Base-by-base conservation (phyloP, 2,797 vertebrate species). In the Cuculus canorus region DNA sequence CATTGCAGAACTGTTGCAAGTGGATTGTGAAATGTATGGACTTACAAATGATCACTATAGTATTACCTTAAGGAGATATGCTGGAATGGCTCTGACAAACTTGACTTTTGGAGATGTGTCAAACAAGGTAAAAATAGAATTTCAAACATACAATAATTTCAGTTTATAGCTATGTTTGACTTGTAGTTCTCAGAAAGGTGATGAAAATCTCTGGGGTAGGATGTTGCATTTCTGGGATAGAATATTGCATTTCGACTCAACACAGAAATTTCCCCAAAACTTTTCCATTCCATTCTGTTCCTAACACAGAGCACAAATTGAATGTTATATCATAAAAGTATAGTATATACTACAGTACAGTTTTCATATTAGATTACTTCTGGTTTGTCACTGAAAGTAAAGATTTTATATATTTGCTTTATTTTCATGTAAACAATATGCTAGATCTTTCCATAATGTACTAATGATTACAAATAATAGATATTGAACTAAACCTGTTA, bases 41-140 rank as follows among this genome's bases (percentile, higher is more conserved):
- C 98, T 99, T 76, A 99, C 98, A 92, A 99, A 98, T 77, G 99
- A 99, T 86, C 99, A 99, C 91, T 99, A 99, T 96, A 99, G 98
- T 93, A 98, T 99, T 86, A 99, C 99, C 7, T 97, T 99, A 96
- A 97, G 99, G 50, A 97, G 99, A 53, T 99, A 99, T 64, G 98
- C 99, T 47, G 99, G 99, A 86, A 99, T 99, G 99, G 99, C 98
- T n/a, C 97, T 99, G 83, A 99, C 99, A 83, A 99, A 99, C 97
- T 98, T 99, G 91, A 99, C 99, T 54, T 99, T 99, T 71, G 99
- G 99, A 94, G 99, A 99, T 82, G 99, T 99, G 37, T 99, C 98
- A 60, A 99, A 99, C 95, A 99, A 99, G 98, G 99, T 99, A 92
- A 63, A 75, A 68, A 90, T 90, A 79, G 32, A 68, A 59, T 66